These are phyloP conservation scores for Pogonus chalceus DNA, from an alignment of 1,140 invertebrate genomes.

Conservation along the genomic window DNA sequence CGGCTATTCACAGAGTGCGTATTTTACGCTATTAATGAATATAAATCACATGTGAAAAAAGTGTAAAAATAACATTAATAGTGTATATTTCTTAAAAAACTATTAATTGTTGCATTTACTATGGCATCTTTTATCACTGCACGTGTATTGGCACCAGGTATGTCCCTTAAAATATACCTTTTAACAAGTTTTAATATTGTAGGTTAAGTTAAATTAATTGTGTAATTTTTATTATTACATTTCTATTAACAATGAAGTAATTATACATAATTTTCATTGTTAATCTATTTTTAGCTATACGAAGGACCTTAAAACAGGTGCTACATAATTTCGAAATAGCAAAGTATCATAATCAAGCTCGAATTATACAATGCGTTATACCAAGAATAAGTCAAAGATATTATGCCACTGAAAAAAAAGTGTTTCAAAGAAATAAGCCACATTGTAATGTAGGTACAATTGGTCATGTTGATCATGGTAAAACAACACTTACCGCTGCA, in stretches of 20 bases:
- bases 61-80: not conserved
- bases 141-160: not conserved
- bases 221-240: not conserved
- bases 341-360: conserved; percentile 16
- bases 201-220: not conserved
- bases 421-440: conserved; percentile 75
- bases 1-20: too few relatives aligned
- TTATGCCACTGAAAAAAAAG: conserved; percentile 60
- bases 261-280: too few relatives aligned
- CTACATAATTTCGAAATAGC: conserved; percentile 21
- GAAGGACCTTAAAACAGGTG: conserved; percentile 25
- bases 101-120: not conserved
- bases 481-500: conserved; percentile 97
- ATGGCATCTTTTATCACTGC: not conserved
- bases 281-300: conserved; percentile 22
- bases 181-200: not conserved
- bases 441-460: conserved; percentile 98
- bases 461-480: conserved; percentile 99
- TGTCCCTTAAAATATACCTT: not conserved
- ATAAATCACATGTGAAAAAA: conserved; percentile 1
- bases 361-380: conserved; percentile 18
- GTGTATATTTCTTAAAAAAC: not conserved
- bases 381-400: conserved; percentile 27
- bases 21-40: too few relatives aligned
- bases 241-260: not conserved